Percentiles rank a stretch among this genome's conserved stretches.
Conservation (phyloP, 2,113 vertebrate species). For the Toxotes chatareus region DNA sequence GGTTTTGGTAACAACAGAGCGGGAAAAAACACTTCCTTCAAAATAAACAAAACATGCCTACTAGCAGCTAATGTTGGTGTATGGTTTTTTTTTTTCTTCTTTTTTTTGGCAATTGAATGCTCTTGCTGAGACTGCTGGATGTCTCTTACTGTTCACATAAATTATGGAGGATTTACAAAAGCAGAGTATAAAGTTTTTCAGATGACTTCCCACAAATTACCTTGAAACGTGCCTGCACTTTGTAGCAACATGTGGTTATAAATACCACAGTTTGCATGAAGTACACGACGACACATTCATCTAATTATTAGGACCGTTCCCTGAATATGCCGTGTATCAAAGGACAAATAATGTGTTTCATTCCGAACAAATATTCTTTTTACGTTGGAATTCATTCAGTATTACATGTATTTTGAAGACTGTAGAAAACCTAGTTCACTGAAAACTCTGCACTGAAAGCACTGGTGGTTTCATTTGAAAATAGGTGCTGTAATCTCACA, state of each 20-base stretch:
- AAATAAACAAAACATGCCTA: not conserved
- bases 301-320: not conserved
- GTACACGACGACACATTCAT: not conserved
- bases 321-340: not conserved
- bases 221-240: not conserved
- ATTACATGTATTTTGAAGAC: not conserved
- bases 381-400: not conserved
- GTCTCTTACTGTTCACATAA: not conserved
- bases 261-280: not conserved
- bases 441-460: not conserved
- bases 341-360: not conserved
- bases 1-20: not conserved
- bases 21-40: too few relatives aligned
- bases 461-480: not conserved
- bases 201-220: slow-evolving; percentile 7
- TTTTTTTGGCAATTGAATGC: not conserved
- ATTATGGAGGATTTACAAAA: not conserved
- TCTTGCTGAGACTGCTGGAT: not conserved
- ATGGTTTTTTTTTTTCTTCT: too few relatives aligned
- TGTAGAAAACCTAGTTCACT: not conserved
- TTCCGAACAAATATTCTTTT: not conserved
- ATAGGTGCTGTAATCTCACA: not conserved
- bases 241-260: not conserved
- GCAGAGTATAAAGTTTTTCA: not conserved
- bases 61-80: not conserved